Evolutionary conservation across 2,113 vertebrate species (phyloP), one percentile per base, ranked within the genome.

Genomic region (Cricetomys ansorgei): DNA sequence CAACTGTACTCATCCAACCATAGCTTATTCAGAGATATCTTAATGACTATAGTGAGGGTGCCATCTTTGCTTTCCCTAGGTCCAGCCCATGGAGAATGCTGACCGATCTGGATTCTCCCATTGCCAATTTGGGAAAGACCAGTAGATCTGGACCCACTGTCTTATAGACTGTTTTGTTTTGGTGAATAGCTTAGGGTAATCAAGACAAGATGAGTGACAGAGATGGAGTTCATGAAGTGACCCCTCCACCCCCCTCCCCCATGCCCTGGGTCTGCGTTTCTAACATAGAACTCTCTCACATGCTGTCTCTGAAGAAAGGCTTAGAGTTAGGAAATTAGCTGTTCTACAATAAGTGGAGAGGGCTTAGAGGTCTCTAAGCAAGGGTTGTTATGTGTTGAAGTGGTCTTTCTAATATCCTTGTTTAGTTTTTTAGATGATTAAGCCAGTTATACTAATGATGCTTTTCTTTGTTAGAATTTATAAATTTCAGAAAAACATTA

Each of bases 401-500:
- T 3, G n/a, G 3, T 5, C 50, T 94, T 94, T 69, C 9, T 55
- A 65, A 34, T 70, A 85, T 84, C 93, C 17, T 19, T 69, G 57
- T 87, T 86, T 57, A 84, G 37, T n/a, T 79, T 72, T 80, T 73
- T 23, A 89, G 59, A 62, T n/a, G 1, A 65, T 76, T 80, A 80
- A 53, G 1, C n/a, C 79, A 50, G 69, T 79, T 89, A 25, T 57
- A 12, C 29, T 43, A 48, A 57, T 40, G 65, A 76, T 67, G 7
- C 0, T 40, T 77, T 93, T 88, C 50, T 40, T 80, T 76, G 37
- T 59, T 91, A 10, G 19, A 85, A 76, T 53, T 55, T 80, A 57
- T 53, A 17, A 40, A 84, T 59, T 57, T 85, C 53, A 50, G 79
- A 64, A 87, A 94, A 93, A 88, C 80, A 88, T 2, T 31, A 93